Conservation (phyloP, 2,888 invertebrate genomes). For the Hypercompe scribonia region DNA sequence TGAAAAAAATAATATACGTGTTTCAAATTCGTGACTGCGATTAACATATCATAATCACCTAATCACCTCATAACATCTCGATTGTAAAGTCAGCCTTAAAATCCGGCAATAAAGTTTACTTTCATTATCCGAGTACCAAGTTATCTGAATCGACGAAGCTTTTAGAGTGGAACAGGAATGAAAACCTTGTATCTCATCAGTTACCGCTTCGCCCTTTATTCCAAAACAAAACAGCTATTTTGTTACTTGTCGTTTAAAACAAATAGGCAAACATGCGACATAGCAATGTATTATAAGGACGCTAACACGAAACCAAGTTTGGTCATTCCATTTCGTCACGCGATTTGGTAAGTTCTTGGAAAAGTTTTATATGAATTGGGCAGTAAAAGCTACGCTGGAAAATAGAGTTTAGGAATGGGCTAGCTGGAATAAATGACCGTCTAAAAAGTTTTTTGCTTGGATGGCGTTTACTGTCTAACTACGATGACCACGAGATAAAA, state of each 20-base stretch:
- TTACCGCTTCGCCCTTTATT: background rate
- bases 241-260: constrained; percentile 40
- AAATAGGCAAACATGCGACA: constrained; percentile 48
- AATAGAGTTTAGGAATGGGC: background rate
- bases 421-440: background rate
- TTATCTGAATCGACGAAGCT: background rate
- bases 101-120: background rate
- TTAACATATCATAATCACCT: background rate
- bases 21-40: background rate
- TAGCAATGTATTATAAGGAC: constrained; percentile 56
- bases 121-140: background rate
- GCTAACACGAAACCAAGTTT: constrained; percentile 47
- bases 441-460: background rate
- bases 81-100: background rate
- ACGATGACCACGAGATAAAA: background rate
- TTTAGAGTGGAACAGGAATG: background rate
- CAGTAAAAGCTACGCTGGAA: background rate
- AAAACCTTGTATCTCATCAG: background rate
- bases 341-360: constrained; percentile 44
- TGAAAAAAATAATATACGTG: background rate
- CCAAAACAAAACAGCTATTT: constrained; percentile 25
- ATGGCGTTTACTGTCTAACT: background rate
- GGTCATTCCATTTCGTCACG: constrained; percentile 49
- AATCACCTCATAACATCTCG: background rate
- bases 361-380: constrained; percentile 17